These are phyloP conservation scores for Myotis davidii DNA, from an alignment of 2,113 vertebrate genomes.

Conservation along the genomic window DNA sequence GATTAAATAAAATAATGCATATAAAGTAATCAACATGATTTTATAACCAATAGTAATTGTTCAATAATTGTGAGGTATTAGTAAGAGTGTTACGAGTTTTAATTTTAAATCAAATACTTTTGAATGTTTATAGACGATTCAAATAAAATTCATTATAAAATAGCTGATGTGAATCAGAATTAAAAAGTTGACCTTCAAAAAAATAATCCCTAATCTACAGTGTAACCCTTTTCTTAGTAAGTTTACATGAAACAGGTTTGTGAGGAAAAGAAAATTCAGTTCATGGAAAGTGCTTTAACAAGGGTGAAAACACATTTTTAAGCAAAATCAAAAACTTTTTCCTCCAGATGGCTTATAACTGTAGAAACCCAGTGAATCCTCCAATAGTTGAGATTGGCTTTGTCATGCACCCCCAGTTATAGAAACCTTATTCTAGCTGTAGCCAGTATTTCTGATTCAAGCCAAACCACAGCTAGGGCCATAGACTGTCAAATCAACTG, in stretches of 20 bases:
- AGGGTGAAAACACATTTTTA: not conserved
- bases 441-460: not conserved
- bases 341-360: not conserved
- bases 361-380: not conserved
- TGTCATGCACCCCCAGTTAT: not conserved
- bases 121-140: not conserved
- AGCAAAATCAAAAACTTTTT: not conserved
- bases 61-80: not conserved
- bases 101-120: conserved; percentile 31
- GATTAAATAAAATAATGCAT: not conserved
- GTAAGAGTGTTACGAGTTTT: not conserved
- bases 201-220: not conserved
- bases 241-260: not conserved
- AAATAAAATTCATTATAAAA: not conserved
- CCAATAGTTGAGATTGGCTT: not conserved
- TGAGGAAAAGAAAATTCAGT: not conserved
- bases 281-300: not conserved
- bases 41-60: not conserved
- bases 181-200: not conserved
- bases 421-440: not conserved
- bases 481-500: not conserved
- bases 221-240: not conserved
- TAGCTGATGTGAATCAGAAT: conserved; percentile 1
- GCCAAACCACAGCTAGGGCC: not conserved
- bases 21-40: not conserved